These are phyloP conservation scores for Cyanoliseus patagonus DNA, from an alignment of 2,113 vertebrate species.

Conservation along the genomic window DNA sequence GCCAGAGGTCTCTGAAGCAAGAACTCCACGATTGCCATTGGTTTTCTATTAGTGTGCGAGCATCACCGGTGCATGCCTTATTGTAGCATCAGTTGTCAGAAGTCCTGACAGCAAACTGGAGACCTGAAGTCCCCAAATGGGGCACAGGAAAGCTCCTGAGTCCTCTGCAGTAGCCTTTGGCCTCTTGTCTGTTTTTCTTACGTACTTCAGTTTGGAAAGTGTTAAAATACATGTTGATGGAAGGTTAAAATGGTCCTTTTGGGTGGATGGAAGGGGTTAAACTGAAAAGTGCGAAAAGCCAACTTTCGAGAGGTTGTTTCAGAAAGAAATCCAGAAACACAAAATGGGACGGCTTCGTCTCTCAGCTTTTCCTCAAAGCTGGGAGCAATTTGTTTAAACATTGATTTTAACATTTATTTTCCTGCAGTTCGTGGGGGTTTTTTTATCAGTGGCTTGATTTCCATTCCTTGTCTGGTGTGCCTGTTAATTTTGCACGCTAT, in stretches of 20 bases:
- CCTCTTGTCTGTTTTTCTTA: neutral
- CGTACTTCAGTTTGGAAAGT: neutral
- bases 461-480: conserved; percentile 45
- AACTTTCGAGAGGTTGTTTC: neutral
- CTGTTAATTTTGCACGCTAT: conserved; percentile 62
- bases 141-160: no score
- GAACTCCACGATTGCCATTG: neutral
- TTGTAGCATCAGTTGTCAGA: neutral
- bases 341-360: neutral
- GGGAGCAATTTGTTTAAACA: conserved; percentile 57
- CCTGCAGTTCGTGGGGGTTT: neutral
- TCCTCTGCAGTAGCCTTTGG: neutral
- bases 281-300: neutral
- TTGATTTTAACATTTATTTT: conserved; percentile 57
- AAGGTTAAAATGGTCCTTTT: neutral
- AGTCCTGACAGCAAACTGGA: neutral
- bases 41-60: neutral
- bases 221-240: neutral
- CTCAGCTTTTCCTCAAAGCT: neutral
- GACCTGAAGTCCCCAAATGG: neutral
- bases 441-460: conserved; percentile 46
- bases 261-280: neutral
- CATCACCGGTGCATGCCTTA: rapidly evolving
- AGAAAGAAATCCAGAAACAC: neutral
- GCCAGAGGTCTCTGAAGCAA: neutral